Evolutionary conservation across 2,888 invertebrate species (phyloP), one percentile per base, ranked within the genome.

Genomic region (Villa cingulata): DNA sequence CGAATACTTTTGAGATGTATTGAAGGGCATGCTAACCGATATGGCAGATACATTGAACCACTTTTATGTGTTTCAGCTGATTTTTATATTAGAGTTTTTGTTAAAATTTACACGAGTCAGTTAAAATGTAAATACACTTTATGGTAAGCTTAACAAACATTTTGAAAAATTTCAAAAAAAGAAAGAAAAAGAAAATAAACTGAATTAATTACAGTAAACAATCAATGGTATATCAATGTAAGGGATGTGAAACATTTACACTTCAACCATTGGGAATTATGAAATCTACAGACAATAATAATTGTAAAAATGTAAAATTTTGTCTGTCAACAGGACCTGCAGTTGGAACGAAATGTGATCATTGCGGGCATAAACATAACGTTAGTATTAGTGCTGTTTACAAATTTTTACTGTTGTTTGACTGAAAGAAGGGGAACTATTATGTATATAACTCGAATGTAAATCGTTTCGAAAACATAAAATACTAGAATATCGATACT

Each of bases 71-170:
- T 98, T 53, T 94, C 94, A 19, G 89, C 86, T 0, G 98, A 99
- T 68, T 99, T 98, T 72, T 98, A 98, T 65, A 80, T 97, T 37
- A 73, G 98, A 50, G 83, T 97, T 10, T 95, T 97, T 66, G 89
- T 98, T 1, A 78, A 81, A 58, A 73, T 99, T 1, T 80, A 76
- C 57, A 78, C 82, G 0, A 84, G 94, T 36, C 86, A 87, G 45
- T 72, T 78, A 38, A 80, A 81, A 57, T 95, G 92, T 59, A 97
- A 98, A 72, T 77, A 79, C 58, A 84, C 85, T 41, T 83, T 84
- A 43, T 84, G 81, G 86, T 86, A 61, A 37, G 23, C n/a, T n/a
- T n/a, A n/a, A n/a, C n/a, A 23, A 23, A 23, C 7, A 5, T 17
- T 37, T 37, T 27, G n/a, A 42, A 23, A 29, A 18, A 23, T 27